Conservation (phyloP, 1,140 invertebrate genomes). For the Andrena cerasifolii region DNA sequence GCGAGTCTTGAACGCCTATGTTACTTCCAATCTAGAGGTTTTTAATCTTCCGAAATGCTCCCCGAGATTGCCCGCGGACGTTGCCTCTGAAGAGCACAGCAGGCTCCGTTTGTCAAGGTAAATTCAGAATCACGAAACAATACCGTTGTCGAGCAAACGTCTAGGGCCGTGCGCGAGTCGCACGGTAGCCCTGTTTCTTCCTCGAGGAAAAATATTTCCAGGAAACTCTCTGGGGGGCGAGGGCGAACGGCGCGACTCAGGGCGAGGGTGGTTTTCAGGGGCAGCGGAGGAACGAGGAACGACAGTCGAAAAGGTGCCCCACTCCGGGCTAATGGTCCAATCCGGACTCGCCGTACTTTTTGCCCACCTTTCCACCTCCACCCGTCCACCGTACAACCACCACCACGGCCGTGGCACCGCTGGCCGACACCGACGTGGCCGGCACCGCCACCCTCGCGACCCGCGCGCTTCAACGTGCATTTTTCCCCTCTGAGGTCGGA, state of each 20-base stretch:
- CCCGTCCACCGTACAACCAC: slow-evolving; percentile 31
- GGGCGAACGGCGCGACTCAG: slow-evolving; percentile 22
- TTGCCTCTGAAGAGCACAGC: neutral
- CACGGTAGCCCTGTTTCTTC: slow-evolving; percentile 15
- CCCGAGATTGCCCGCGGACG: slow-evolving; percentile 2
- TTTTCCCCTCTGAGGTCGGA: slow-evolving; percentile 82
- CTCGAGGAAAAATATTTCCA: slow-evolving; percentile 54
- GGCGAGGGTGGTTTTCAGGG: slow-evolving; percentile 51
- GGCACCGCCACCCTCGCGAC: slow-evolving; percentile 67
- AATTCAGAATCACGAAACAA: slow-evolving; percentile 57
- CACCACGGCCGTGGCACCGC: slow-evolving; percentile 8
- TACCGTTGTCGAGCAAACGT: slow-evolving; percentile 52
- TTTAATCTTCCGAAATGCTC: neutral
- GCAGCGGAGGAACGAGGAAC: slow-evolving; percentile 44
- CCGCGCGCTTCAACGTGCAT: slow-evolving; percentile 74
- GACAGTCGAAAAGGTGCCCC: slow-evolving; percentile 73
- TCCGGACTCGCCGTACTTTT: slow-evolving; percentile 76
- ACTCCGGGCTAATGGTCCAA: slow-evolving; percentile 75
- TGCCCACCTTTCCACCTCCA: slow-evolving; percentile 71
- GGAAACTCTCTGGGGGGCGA: slow-evolving; percentile 24
- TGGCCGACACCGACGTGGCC: slow-evolving; percentile 19
- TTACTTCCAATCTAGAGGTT: too few species aligned
- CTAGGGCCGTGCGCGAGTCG: slow-evolving; percentile 33
- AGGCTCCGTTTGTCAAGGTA: slow-evolving; percentile 38
- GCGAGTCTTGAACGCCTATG: too few species aligned